Base-by-base conservation (phyloP, 2,888 invertebrate genomes). In the Metellina segmentata region DNA sequence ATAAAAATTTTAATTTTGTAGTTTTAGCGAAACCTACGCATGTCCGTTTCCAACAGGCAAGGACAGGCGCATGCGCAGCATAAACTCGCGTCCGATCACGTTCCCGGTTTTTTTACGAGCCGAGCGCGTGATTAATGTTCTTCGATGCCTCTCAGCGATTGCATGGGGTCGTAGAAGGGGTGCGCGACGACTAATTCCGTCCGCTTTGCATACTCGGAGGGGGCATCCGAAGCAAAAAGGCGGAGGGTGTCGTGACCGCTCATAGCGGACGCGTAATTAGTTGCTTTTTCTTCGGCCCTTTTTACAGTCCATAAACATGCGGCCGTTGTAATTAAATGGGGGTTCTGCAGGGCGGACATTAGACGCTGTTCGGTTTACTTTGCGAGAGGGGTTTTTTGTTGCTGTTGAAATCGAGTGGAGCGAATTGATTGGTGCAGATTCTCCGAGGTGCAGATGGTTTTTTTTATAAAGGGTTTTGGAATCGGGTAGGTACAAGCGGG, bases 211-310 rank as follows among this genome's bases (percentile, higher is more conserved):
- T 72, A 86, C 77, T 70, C 7, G 1, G 19, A 53, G 49, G 16
- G 19, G 77, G 74, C 11, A 34, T 83, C 34, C 34, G 34, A 53
- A 74, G 71, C 34, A 71, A 71, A 71, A 81, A 72, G 20, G 13
- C 16, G 9, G 11, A 48, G 77, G 34, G 34, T 2, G 11, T 71
- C 87, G 87, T 87, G 87, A 87, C 87, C n/a, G 81, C 71, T 81
- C 87, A 87, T 87, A 53, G 71, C 48, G 20, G 19, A 34, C 20
- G 61, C 83, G 53, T 85, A 85, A 85, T 85, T 53, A 85, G 83
- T 20, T 51, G 53, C 34, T 74, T 34, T 34, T 34, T n/a, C 82
- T 82, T 20, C 1, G 19, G 51, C 8, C 52, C 74, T 52, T 78
- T 71, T 78, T 34, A 34, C 70, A 69, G 16, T 48, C 81, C 13